These are phyloP conservation scores for Oligia fasciuncula DNA, from an alignment of 2,888 invertebrate genomes.

Conservation along the genomic window DNA sequence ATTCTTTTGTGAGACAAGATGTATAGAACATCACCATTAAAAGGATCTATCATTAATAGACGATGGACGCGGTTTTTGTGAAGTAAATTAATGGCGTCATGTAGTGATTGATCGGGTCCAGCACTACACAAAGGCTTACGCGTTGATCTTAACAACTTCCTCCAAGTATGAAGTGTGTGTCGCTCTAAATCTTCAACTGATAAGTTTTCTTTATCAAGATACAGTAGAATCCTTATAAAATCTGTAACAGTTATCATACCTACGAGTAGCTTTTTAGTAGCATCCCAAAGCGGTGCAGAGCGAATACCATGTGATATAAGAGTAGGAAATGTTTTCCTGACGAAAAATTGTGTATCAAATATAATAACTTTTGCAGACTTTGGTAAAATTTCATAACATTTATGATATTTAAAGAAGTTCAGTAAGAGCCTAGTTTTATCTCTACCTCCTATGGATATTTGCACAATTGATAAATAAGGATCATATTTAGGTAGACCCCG, in stretches of 20 bases:
- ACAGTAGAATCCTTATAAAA: conserved; percentile 86
- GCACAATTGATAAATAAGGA: conserved; percentile 88
- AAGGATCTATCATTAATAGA: conserved; percentile 84
- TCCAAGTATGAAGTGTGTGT: conserved; percentile 87
- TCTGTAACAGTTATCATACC: conserved; percentile 89
- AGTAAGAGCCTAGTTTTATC: conserved; percentile 86
- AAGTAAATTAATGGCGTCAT: conserved; percentile 86
- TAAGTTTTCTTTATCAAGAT: conserved; percentile 83
- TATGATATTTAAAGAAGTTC: conserved; percentile 88
- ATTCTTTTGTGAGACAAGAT: conserved; percentile 88
- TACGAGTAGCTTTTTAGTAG: conserved; percentile 83
- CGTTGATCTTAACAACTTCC: conserved; percentile 83
- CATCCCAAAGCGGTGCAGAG: conserved; percentile 88
- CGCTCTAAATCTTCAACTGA: conserved; percentile 86
- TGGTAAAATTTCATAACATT: conserved; percentile 88
- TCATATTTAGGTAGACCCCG: conserved; percentile 87
- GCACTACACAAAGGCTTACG: conserved; percentile 84
- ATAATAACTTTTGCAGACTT: conserved; percentile 89
- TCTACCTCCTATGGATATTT: conserved; percentile 87
- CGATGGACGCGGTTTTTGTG: conserved; percentile 86
- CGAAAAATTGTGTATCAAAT: conserved; percentile 87
- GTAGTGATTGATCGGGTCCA: conserved; percentile 85
- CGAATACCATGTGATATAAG: conserved; percentile 87
- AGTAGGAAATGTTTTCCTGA: conserved; percentile 87
- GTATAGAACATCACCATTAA: conserved; percentile 85